Evolutionary conservation across 2,113 vertebrate genomes (phyloP).

Genomic region (Clarias macrocephalus): DNA sequence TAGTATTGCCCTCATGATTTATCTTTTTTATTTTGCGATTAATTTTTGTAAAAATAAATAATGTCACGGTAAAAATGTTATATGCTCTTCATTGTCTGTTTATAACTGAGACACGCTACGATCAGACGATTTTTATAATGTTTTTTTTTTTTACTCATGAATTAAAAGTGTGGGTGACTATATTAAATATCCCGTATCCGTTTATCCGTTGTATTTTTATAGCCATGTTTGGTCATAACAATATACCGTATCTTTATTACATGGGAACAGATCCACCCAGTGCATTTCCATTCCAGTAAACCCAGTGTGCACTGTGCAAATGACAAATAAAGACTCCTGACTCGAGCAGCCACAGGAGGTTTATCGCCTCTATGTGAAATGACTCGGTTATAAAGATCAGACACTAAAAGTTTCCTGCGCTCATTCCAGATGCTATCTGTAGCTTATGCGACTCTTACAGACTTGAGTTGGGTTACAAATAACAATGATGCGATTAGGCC

Average conservation of each 20-base stretch:
- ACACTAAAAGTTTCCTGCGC: conserved; percentile 18
- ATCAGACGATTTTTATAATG: no score
- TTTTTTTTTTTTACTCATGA: no score
- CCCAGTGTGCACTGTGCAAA: conserved; percentile 2
- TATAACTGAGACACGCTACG: no score
- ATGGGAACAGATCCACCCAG: not conserved
- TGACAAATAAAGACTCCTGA: not conserved
- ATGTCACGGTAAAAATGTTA: no score
- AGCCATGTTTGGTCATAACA: not conserved
- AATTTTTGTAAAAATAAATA: no score
- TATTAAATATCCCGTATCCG: not conserved
- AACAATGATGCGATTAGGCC: conserved; percentile 35
- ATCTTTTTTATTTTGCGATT: no score
- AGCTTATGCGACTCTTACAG: not conserved
- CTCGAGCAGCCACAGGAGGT: not conserved
- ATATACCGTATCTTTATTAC: not conserved
- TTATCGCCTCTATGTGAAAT: conserved; percentile 7
- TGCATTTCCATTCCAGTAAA: not conserved
- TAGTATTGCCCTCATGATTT: no score
- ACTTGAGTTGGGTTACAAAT: conserved; percentile 14
- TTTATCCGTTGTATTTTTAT: not conserved
- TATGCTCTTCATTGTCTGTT: no score
- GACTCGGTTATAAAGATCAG: conserved; percentile 34
- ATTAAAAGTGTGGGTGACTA: no score
- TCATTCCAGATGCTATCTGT: not conserved